phyloP scores from a whole-genome alignment of 2,888 invertebrate genomes.

The Eugnorisma glareosa region DNA sequence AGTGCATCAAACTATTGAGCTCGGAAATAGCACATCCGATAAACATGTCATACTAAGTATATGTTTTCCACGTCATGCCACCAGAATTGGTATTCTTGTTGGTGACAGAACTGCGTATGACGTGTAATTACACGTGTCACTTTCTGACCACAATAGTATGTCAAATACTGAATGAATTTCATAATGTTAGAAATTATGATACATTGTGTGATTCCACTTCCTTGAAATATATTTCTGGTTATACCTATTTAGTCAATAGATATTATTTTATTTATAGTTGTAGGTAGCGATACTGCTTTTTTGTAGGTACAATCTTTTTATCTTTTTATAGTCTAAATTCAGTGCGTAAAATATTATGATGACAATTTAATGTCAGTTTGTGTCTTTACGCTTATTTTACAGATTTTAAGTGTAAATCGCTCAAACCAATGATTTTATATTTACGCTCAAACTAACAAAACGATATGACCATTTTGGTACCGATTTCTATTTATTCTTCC shows the following conservation, averaged over 20 bases:
- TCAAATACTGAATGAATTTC: background rate
- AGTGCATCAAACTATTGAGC: conserved; percentile 74
- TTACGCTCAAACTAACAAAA: background rate
- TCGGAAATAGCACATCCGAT: conserved; percentile 77
- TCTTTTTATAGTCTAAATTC: too few species aligned
- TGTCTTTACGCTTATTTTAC: background rate
- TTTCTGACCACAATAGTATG: conserved; percentile 8
- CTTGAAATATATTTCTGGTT: background rate
- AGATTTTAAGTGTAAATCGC: background rate
- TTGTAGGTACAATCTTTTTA: background rate
- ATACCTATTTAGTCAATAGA: background rate
- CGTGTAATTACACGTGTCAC: conserved; percentile 15
- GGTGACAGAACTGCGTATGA: conserved; percentile 17
- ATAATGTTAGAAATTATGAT: conserved; percentile 1
- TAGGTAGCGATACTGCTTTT: background rate
- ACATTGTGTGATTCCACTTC: background rate
- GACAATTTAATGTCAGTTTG: background rate
- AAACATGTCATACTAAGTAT: conserved; percentile 76
- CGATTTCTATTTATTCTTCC: background rate
- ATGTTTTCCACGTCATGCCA: conserved; percentile 30
- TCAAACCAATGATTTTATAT: too few species aligned
- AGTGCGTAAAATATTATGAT: too few species aligned
- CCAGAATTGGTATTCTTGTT: conserved; percentile 12
- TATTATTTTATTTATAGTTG: background rate
- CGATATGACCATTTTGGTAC: background rate